Base-by-base conservation (phyloP, 2,113 vertebrate species). In the Misgurnus anguillicaudatus region DNA sequence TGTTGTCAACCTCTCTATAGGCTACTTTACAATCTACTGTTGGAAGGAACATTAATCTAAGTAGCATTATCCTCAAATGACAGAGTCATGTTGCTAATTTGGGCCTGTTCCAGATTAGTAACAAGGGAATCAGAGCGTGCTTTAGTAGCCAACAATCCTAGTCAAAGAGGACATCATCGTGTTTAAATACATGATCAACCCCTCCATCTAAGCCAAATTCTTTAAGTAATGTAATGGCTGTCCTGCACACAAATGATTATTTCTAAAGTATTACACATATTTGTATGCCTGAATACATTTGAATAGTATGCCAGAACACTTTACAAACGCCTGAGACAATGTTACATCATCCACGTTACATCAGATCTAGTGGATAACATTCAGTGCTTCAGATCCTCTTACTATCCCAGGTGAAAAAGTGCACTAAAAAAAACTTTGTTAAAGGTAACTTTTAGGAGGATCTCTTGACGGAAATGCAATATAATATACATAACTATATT, bases 311-410 rank as follows among this genome's bases (percentile, higher is more conserved):
- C 6, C 24, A 6, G 4, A 13, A 31, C 8, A 24, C 45, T 51
- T 75, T 21, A n/a, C 24, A 76, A 65, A 53, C 53, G 74, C 17
- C 17, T 16, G 42, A 76, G 61, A 65, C 24, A 48, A n/a, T 48
- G 41, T 63, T 63, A 48, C 41, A 75, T 64, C 60, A 64, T 48
- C 21, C 24, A 14, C n/a, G 45, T 64, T 75, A 48, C 45, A 76
- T 76, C 42, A 39, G 39, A 31, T 45, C 60, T 16, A 75, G 7
- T 48, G 14, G 9, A 62, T 10, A 36, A 39, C 19, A 69, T 60
- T 73, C 38, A 60, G 53, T 9, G 19, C 19, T 60, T 45, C 36
- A 57, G 24, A 31, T 31, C 24, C 24, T 31, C 24, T 31, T 1
- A 31, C 24, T 31, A 31, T 31, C 24, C 24, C 24, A 31, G 24